A percentile compares a stretch with the other conserved stretches of the same genome.
Evolutionary conservation across 2,113 vertebrate species (phyloP).

Genomic region (Myotis brandtii): DNA sequence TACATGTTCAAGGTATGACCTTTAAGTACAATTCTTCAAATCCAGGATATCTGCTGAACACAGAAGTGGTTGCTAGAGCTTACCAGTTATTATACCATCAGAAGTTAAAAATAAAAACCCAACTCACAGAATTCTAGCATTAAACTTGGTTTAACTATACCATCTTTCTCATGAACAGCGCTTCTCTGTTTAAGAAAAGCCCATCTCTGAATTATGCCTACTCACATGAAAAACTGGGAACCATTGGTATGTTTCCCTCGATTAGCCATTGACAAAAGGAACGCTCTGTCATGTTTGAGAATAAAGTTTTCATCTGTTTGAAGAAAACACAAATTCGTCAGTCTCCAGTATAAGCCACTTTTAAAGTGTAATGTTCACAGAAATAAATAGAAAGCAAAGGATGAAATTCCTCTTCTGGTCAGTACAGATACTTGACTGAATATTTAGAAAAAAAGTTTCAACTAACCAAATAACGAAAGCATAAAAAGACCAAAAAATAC

Average conservation of each 20-base stretch:
- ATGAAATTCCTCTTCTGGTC: slow-evolving; percentile 84
- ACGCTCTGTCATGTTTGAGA: slow-evolving; percentile 99
- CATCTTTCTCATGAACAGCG: slow-evolving; percentile 90
- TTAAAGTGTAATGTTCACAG: slow-evolving; percentile 71
- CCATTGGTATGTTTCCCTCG: slow-evolving; percentile 99
- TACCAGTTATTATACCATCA: background rate
- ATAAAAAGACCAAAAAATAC: slow-evolving; percentile 70
- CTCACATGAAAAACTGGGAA: slow-evolving; percentile 99
- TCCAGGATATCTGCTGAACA: background rate
- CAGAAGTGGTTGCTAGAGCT: background rate
- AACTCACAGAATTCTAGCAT: slow-evolving; percentile 20
- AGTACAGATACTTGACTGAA: slow-evolving; percentile 80
- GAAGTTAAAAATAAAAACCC: background rate
- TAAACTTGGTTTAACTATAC: slow-evolving; percentile 76
- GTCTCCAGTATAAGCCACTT: slow-evolving; percentile 68
- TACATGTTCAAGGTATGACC: background rate
- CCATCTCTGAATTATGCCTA: slow-evolving; percentile 80
- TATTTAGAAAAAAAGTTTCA: slow-evolving; percentile 67
- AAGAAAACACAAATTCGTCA: slow-evolving; percentile 86
- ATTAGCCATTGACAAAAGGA: slow-evolving; percentile 99
- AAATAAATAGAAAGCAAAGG: slow-evolving; percentile 80
- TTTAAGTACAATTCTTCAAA: slow-evolving; percentile 58
- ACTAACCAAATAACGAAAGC: slow-evolving; percentile 73
- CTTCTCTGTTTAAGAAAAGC: slow-evolving; percentile 86
- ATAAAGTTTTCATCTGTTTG: slow-evolving; percentile 99